phyloP scores from a whole-genome alignment of 2,113 vertebrate genomes.

The Microcebus tavaratra region DNA sequence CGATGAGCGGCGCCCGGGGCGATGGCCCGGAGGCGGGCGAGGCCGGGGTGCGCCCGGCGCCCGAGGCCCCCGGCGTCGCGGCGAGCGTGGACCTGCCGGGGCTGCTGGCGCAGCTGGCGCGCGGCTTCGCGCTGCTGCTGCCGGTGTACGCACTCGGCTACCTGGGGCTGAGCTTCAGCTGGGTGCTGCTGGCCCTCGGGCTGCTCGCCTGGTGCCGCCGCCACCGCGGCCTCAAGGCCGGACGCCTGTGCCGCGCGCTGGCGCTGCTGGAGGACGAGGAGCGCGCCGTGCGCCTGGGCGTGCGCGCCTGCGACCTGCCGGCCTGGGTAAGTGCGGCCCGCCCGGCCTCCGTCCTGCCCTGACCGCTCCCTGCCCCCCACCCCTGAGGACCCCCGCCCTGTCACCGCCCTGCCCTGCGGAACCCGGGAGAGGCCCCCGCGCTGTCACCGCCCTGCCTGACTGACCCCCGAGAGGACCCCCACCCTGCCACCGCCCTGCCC shows the following conservation, averaged over 20 bases:
- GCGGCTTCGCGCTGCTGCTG: constrained; percentile 92
- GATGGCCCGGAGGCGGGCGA: constrained; percentile 28
- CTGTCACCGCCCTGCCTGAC: too few species aligned
- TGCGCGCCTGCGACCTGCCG: constrained; percentile 91
- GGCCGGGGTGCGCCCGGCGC: neutral
- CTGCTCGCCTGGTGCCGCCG: constrained; percentile 88
- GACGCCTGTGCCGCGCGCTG: constrained; percentile 87
- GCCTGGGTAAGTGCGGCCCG: constrained; percentile 91
- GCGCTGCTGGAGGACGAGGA: constrained; percentile 94
- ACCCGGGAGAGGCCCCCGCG: too few species aligned
- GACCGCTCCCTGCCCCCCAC: neutral
- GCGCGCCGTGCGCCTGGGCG: constrained; percentile 81
- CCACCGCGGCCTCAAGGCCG: constrained; percentile 83
- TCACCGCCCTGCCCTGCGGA: neutral
- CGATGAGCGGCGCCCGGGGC: constrained; percentile 69
- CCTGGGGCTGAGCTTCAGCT: constrained; percentile 96
- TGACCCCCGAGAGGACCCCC: neutral
- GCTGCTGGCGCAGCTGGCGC: constrained; percentile 91
- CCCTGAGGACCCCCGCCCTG: neutral
- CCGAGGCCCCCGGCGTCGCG: constrained; percentile 80
- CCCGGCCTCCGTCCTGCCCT: neutral
- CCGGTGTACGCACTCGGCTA: constrained; percentile 95
- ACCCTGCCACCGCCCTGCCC: neutral
- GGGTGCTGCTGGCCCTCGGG: constrained; percentile 93
- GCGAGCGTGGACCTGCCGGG: constrained; percentile 89